These are phyloP conservation scores for Brienomyrus longianalis DNA, from an alignment of 2,113 vertebrate genomes.

Conservation along the genomic window DNA sequence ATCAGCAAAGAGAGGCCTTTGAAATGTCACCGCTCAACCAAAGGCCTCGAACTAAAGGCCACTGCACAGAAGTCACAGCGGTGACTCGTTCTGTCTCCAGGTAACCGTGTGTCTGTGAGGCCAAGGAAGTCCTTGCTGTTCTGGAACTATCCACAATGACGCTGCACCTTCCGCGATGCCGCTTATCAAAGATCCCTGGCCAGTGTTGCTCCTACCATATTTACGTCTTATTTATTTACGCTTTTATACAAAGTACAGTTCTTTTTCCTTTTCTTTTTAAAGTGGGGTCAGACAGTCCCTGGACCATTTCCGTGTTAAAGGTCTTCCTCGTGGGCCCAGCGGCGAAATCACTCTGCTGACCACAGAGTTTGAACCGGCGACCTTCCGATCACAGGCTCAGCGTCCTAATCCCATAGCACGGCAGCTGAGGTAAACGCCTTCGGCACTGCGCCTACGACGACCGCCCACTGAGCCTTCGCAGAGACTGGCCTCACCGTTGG, in stretches of 20 bases:
- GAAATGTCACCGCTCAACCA: not conserved
- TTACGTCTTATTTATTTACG: not conserved
- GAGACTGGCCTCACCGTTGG: not conserved
- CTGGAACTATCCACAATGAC: not conserved
- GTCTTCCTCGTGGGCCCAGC: not conserved
- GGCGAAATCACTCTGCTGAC: not conserved
- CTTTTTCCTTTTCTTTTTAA: not conserved
- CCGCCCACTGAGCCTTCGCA: not conserved
- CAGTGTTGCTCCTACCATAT: not conserved
- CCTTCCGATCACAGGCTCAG: not conserved
- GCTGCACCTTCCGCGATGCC: not conserved
- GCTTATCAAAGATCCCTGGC: not conserved
- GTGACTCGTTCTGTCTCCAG: not conserved
- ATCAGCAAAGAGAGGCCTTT: not conserved
- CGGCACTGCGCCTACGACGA: not conserved
- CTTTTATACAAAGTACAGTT: not conserved
- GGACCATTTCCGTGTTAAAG: not conserved
- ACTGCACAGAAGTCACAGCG: constrained; percentile 15
- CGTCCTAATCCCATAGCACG: not conserved
- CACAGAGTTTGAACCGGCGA: not conserved
- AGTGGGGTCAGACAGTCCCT: not conserved
- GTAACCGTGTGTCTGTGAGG: not conserved
- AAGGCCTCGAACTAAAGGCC: constrained; percentile 33
- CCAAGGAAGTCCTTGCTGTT: not conserved
- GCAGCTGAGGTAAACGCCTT: not conserved